Conservation (phyloP, 23 tunicate genomes). For the Ciona savignyi region DNA sequence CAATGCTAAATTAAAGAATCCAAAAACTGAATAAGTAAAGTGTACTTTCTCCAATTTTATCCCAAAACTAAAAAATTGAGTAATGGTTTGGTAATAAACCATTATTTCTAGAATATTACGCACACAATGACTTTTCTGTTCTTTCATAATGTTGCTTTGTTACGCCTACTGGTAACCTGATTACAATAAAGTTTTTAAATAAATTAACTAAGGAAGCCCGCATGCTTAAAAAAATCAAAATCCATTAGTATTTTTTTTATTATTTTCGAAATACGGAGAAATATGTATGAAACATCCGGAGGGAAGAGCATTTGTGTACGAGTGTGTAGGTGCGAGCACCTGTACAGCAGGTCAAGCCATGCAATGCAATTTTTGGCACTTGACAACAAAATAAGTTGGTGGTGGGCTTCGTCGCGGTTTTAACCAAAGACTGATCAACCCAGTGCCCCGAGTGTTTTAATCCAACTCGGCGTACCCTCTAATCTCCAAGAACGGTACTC, state of each 20-base stretch:
- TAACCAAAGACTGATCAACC: no score
- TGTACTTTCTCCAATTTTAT: not conserved
- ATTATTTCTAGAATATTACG: not conserved
- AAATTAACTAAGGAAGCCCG: not conserved
- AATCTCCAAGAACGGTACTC: not conserved
- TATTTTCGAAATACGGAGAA: not conserved
- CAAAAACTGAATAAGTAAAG: conserved; percentile 1
- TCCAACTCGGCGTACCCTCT: not conserved
- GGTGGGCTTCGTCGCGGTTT: not conserved
- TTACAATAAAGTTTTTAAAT: not conserved
- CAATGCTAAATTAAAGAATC: not conserved
- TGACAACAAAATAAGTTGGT: not conserved
- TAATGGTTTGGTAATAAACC: not conserved
- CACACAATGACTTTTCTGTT: not conserved
- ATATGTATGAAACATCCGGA: not conserved
- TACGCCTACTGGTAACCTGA: not conserved
- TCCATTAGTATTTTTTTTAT: not conserved
- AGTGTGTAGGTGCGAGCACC: not conserved
- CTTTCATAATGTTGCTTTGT: not conserved
- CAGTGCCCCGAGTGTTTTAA: not conserved
- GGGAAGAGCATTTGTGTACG: conserved; percentile 1
- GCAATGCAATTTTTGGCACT: conserved; percentile 1
- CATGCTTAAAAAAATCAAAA: not conserved
- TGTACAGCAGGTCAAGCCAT: conserved; percentile 1
- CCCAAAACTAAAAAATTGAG: not conserved